These are phyloP conservation scores for Heliconius ethilla DNA, from an alignment of 2,888 invertebrate species.

Conservation along the genomic window DNA sequence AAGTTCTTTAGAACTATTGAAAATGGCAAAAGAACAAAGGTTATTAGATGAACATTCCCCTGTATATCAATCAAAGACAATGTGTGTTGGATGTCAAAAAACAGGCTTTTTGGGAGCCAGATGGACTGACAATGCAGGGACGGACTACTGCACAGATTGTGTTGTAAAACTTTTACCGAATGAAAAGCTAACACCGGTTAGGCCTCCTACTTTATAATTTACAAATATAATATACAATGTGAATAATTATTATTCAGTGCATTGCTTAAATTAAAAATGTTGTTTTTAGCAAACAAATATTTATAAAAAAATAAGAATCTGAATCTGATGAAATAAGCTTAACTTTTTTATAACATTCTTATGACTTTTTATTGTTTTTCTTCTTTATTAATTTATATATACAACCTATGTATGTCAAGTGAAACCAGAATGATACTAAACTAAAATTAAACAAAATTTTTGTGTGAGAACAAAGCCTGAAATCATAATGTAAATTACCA, in stretches of 20 bases:
- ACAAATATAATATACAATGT: neutral
- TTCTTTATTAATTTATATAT: no score
- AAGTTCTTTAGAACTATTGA: slow-evolving; percentile 65
- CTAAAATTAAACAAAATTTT: neutral
- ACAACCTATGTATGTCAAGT: neutral
- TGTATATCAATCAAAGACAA: slow-evolving; percentile 69
- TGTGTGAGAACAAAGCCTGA: neutral
- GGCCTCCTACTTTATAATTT: slow-evolving; percentile 53
- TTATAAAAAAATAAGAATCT: neutral
- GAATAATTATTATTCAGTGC: neutral
- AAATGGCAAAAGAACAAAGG: slow-evolving; percentile 71
- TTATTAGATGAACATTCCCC: slow-evolving; percentile 69
- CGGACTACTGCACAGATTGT: slow-evolving; percentile 77
- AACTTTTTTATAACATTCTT: neutral
- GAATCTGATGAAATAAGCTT: neutral
- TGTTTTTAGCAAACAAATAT: neutral
- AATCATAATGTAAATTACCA: neutral
- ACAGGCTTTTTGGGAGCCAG: slow-evolving; percentile 73
- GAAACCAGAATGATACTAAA: neutral
- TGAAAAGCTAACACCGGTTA: slow-evolving; percentile 68
- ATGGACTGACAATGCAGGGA: slow-evolving; percentile 77
- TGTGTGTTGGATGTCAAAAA: slow-evolving; percentile 75
- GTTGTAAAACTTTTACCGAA: slow-evolving; percentile 68
- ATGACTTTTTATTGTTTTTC: neutral
- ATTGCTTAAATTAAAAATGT: neutral